Evolutionary conservation across 2,797 vertebrate genomes (phyloP), one percentile per base, ranked within the genome.

Genomic region (Fundulus diaphanus): DNA sequence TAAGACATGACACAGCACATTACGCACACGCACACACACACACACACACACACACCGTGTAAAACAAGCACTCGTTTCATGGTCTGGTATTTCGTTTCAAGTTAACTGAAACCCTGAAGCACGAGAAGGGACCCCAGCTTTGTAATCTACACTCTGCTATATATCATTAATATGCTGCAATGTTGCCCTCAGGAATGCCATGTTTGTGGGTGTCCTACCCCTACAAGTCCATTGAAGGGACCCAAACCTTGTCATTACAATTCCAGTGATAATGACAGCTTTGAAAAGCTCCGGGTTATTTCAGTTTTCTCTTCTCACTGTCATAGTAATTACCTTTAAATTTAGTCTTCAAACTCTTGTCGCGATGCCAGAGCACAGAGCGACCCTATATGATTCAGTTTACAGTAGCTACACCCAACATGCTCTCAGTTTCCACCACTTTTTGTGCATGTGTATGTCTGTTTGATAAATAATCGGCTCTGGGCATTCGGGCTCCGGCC

Each of bases 321-420:
- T 96, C 95, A 94, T 95, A 96, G 95, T 92, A 96, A 95, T 96
- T 96, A 95, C 93, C 94, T 95, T 96, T 96, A 95, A 95, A 96
- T 95, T 95, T 96, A 96, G 96, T 95, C 91, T 88, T 91, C 87
- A 94, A 94, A 91, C 92, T 92, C 83, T 88, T 87, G 86, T 90
- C 87, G 82, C 88, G 87, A 92, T 93, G 91, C 92, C 91, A 91
- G 84, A 85, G 88, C 79, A 83, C 77, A 80, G 82, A 89, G 77
- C 67, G 81, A 87, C 83, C 88, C 88, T 92, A 94, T 93, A 93
- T 83, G 87, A 90, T 93, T 89, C 88, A 81, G 87, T 91, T 92
- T 94, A 94, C 93, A 92, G 92, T 92, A 94, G 89, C 92, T 93
- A 92, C 93, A 94, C 93, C 92, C 91, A 88, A 89, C 84, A 92